These are phyloP conservation scores for Larimichthys crocea DNA, from an alignment of 2,113 vertebrate genomes.

Conservation along the genomic window DNA sequence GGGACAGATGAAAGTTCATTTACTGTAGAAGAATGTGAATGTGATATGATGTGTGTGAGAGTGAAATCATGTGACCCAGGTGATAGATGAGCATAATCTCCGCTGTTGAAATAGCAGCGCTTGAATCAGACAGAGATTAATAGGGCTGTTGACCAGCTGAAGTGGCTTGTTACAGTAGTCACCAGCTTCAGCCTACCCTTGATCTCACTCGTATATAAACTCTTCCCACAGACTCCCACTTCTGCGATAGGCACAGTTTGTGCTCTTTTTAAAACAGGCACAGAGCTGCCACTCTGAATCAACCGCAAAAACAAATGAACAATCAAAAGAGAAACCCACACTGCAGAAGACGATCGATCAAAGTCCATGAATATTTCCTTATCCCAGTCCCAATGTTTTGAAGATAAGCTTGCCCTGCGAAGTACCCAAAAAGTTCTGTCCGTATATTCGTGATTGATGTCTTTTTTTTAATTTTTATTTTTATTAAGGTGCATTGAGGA, in stretches of 20 bases:
- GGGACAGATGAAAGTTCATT: neutral
- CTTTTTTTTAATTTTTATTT: neutral
- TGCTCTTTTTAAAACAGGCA: constrained; percentile 27
- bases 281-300: constrained; percentile 51
- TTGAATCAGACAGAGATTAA: constrained; percentile 69
- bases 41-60: constrained; percentile 6
- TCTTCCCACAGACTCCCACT: constrained; percentile 31
- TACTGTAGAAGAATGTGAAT: constrained; percentile 11
- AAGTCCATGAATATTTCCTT: constrained; percentile 27
- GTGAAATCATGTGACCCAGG: constrained; percentile 33
- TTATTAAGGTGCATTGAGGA: constrained; percentile 2
- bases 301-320: constrained; percentile 16
- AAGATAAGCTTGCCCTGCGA: neutral
- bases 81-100: constrained; percentile 74
- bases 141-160: constrained; percentile 59
- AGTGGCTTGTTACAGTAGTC: constrained; percentile 63
- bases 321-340: constrained; percentile 25
- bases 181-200: constrained; percentile 36
- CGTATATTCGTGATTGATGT: constrained; percentile 25
- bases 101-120: constrained; percentile 52
- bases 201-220: constrained; percentile 39
- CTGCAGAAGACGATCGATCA: constrained; percentile 33
- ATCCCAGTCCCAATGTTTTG: neutral
- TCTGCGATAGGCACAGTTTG: constrained; percentile 12
- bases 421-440: neutral